Evolutionary conservation across 2,888 invertebrate genomes (phyloP).

Genomic region (Eledone cirrhosa): DNA sequence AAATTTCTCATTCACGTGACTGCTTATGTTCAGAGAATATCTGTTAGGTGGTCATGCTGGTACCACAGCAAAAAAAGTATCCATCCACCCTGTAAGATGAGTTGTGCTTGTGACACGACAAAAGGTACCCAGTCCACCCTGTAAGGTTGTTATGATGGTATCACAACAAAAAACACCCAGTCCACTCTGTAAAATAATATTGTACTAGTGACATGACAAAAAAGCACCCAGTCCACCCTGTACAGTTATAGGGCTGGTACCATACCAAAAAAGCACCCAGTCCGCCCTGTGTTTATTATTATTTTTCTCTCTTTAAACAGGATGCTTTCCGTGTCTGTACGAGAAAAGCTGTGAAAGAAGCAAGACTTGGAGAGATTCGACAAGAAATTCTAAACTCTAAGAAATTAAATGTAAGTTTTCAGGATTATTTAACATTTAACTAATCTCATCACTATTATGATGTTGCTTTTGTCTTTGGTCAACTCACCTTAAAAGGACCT

Average conservation of each 20-base stretch:
- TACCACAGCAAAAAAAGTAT: too few species aligned
- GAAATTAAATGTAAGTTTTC: conserved; percentile 75
- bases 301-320: conserved; percentile 42
- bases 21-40: too few species aligned
- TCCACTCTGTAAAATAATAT: not conserved
- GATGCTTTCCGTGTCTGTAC: conserved; percentile 97
- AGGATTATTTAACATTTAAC: not conserved
- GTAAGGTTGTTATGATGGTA: too few species aligned
- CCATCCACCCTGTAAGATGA: too few species aligned
- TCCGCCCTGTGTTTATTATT: not conserved
- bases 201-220: not conserved
- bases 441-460: not conserved
- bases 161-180: too few species aligned
- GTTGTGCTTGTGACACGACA: too few species aligned
- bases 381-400: conserved; percentile 90
- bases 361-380: conserved; percentile 93
- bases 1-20: too few species aligned
- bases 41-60: too few species aligned
- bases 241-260: too few species aligned
- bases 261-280: too few species aligned
- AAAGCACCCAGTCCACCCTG: too few species aligned
- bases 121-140: too few species aligned
- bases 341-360: conserved; percentile 90
- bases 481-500: not conserved
- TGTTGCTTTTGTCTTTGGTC: not conserved